A percentile compares a stretch with the other conserved stretches of the same genome.
Conservation (phyloP, 37 sponge, comb jelly and placozoan species). For the Spongilla lacustris region DNA sequence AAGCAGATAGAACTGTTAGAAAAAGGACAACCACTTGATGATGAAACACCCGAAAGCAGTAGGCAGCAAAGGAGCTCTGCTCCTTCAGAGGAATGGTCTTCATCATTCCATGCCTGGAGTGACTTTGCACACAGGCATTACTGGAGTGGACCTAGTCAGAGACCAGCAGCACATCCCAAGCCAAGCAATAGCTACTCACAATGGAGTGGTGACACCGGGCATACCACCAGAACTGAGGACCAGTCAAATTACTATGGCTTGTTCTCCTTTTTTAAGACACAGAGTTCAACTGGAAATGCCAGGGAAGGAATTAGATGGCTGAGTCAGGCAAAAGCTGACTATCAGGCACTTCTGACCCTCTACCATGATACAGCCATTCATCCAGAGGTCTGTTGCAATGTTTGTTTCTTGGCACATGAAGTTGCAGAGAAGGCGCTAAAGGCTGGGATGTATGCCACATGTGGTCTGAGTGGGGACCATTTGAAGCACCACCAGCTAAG, state of each 20-base stretch:
- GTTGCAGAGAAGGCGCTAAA: conserved; percentile 32
- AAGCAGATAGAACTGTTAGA: conserved; percentile 8
- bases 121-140: neutral
- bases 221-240: neutral
- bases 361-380: neutral
- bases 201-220: neutral
- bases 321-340: neutral
- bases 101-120: neutral
- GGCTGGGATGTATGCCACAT: conserved; percentile 21
- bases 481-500: neutral
- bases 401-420: conserved; percentile 35
- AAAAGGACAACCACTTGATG: conserved; percentile 7
- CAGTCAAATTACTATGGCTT: neutral
- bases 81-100: neutral
- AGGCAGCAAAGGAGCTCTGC: neutral
- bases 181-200: neutral
- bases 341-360: neutral
- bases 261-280: neutral
- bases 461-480: neutral
- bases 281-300: neutral
- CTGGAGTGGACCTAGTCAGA: neutral
- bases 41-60: neutral
- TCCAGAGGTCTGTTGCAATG: neutral
- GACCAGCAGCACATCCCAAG: neutral
- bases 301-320: neutral